Percentiles rank a stretch among this genome's conserved stretches.
phyloP scores from a whole-genome alignment of 2,888 invertebrate genomes.

The Brachypterus glaber region DNA sequence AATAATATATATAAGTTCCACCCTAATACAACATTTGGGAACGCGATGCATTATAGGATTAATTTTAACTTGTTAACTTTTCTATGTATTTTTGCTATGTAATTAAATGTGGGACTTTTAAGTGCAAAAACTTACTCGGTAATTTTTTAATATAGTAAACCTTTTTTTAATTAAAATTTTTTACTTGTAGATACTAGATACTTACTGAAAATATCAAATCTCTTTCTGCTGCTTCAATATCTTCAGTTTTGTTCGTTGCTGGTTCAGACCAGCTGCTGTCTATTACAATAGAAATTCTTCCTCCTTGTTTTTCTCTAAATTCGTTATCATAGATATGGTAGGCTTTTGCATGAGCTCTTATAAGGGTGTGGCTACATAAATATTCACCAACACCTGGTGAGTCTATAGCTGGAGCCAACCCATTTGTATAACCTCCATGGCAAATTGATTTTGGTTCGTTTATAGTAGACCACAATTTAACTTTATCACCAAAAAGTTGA shows the following conservation, averaged over 20 bases:
- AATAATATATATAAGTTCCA: too few species aligned
- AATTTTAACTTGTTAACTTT: too few species aligned
- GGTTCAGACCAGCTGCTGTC: slow-evolving; percentile 56
- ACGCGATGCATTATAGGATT: too few species aligned
- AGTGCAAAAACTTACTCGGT: too few species aligned
- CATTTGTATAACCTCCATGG: slow-evolving; percentile 19
- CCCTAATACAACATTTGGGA: too few species aligned
- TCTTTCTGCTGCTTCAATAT: slow-evolving; percentile 51
- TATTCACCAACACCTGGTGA: slow-evolving; percentile 46
- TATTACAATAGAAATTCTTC: slow-evolving; percentile 40
- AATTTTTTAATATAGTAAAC: too few species aligned
- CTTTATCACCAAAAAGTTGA: slow-evolving; percentile 26
- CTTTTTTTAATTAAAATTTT: too few species aligned
- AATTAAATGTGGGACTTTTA: too few species aligned
- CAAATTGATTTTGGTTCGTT: slow-evolving; percentile 41
- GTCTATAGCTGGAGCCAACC: background rate
- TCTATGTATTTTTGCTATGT: too few species aligned
- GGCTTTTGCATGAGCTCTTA: slow-evolving; percentile 56
- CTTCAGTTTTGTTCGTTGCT: slow-evolving; percentile 44
- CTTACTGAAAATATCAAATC: too few species aligned
- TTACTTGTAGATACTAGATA: too few species aligned
- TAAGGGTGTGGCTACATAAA: slow-evolving; percentile 51
- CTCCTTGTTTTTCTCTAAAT: slow-evolving; percentile 37
- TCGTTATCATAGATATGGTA: slow-evolving; percentile 53
- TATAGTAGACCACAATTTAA: slow-evolving; percentile 44